Evolutionary conservation across 2,797 vertebrate species (phyloP).

Genomic region (Agapornis canus): DNA sequence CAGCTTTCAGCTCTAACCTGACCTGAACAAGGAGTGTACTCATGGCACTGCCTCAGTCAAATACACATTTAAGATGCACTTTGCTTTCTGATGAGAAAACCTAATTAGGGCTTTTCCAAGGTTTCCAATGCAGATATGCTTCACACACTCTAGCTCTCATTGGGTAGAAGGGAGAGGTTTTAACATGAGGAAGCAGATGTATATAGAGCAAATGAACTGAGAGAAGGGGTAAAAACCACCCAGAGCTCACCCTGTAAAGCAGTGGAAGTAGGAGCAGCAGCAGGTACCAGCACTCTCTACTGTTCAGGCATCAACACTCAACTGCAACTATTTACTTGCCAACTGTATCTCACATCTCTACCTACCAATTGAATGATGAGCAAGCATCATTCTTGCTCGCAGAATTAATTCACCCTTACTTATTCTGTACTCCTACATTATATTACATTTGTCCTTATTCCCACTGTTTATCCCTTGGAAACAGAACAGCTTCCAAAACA

Average conservation of each 20-base stretch:
- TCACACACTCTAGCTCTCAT: not conserved
- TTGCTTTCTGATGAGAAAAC: not conserved
- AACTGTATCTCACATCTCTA: fast-evolving
- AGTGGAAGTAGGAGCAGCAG: not conserved
- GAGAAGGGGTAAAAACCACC: fast-evolving
- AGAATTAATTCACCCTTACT: not conserved
- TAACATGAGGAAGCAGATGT: fast-evolving
- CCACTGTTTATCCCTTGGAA: not conserved
- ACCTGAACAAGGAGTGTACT: too few relatives aligned
- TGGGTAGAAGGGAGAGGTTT: not conserved
- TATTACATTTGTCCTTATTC: not conserved
- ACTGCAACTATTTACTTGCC: not conserved
- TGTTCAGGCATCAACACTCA: too few relatives aligned
- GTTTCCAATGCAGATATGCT: not conserved
- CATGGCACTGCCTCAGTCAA: not conserved
- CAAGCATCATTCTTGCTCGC: not conserved
- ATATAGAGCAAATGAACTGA: not conserved
- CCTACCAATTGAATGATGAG: too few relatives aligned
- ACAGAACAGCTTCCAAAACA: not conserved
- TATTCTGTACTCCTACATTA: not conserved
- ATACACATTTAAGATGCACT: fast-evolving
- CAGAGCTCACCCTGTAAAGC: not conserved
- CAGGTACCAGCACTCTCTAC: fast-evolving
- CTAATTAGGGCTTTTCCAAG: not conserved
- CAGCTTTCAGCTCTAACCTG: not conserved